These are phyloP conservation scores for Hydra vulgaris DNA, from an alignment of 30 jellyfish, hydroid and myxozoan species.

Conservation along the genomic window DNA sequence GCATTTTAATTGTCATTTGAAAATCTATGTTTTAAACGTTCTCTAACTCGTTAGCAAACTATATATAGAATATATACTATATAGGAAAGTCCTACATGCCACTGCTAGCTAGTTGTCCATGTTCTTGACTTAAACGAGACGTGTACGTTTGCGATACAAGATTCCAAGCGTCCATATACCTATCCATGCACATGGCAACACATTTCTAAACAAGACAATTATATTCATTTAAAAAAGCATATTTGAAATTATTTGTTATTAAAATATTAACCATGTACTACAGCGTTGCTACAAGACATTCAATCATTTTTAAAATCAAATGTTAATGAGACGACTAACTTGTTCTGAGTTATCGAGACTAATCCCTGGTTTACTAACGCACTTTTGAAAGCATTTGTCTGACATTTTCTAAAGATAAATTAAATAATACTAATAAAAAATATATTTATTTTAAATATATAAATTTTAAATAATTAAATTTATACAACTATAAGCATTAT, in stretches of 20 bases:
- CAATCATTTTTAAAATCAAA: too few species aligned
- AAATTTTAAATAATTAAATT: too few species aligned
- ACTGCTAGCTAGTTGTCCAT: conserved; percentile 14
- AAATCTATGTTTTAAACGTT: too few species aligned
- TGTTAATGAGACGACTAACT: conserved; percentile 17
- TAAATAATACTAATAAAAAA: neutral
- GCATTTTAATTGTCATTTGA: too few species aligned
- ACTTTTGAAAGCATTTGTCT: conserved; percentile 86
- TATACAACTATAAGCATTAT: too few species aligned
- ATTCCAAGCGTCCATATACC: conserved; percentile 94
- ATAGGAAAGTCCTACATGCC: neutral
- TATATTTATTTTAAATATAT: too few species aligned
- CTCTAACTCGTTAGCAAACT: neutral
- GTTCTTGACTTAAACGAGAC: conserved; percentile 71
- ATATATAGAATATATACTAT: too few species aligned
- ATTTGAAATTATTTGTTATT: too few species aligned
- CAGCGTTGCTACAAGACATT: too few species aligned
- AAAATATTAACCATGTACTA: too few species aligned
- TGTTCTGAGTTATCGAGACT: conserved; percentile 83
- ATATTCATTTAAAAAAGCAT: neutral
- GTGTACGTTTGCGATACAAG: conserved; percentile 74
- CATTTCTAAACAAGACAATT: conserved; percentile 49
- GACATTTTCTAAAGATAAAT: conserved; percentile 77
- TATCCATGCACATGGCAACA: conserved; percentile 94
- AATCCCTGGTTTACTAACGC: conserved; percentile 78